Evolutionary conservation across 2,113 vertebrate species (phyloP), one percentile per base, ranked within the genome.

Genomic region (Archilochus colubris): DNA sequence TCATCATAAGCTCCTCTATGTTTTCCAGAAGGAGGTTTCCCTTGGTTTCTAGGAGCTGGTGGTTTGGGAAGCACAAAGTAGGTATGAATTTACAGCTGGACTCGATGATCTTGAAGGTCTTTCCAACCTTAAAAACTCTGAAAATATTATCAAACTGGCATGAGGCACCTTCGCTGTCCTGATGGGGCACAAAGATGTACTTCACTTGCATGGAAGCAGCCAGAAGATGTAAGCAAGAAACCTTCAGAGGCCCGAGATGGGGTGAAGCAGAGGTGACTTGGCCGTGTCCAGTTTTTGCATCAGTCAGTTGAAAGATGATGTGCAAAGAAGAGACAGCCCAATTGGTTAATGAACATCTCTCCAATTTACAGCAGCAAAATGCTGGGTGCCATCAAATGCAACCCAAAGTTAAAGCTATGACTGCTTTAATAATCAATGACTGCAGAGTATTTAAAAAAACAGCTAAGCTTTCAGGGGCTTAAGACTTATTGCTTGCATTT

Each of bases 401-500:
- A 92, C 85, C 67, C 89, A 80, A 97, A 96, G 96, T 96, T 97
- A 97, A 97, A 97, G 97, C 97, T 95, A 97, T 96, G 95, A 90
- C 96, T 95, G 94, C 97, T 98, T 98, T 97, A 98, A 98, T 97
- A 98, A 98, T 97, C 93, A 87, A 90, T 94, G 96, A 96, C 97
- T 98, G 97, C 97, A 96, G 94, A 96, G 91, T 96, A 97, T 97
- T 98, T 86, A 95, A 97, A 95, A 97, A 97, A 97, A 95, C 96
- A 97, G 95, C 93, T 18, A 85, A 94, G 95, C 97, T 97, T 97
- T 97, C 97, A 98, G 92, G 93, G 81, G 91, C 95, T 97, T 97
- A 98, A 98, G 98, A 98, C 97, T 98, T 98, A 98, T 97, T 97
- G 97, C 98, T 97, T 31, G 67, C 97, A 97, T 98, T 98, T 98